Evolutionary conservation across 2,113 vertebrate genomes (phyloP).

Genomic region (Tetraodon nigroviridis): DNA sequence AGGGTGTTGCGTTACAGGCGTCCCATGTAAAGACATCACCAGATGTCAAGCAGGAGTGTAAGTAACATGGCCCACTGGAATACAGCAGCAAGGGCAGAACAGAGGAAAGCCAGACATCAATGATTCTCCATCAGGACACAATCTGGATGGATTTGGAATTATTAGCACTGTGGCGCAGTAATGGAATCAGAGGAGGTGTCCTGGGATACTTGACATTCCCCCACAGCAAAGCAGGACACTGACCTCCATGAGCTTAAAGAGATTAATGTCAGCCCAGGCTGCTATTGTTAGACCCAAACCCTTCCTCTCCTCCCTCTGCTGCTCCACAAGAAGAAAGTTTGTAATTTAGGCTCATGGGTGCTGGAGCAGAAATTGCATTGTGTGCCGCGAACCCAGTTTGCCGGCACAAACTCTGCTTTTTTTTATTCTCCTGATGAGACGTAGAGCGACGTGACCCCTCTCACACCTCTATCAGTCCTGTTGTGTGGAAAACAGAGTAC

Average conservation of each 20-base stretch:
- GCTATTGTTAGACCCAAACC: constrained; percentile 59
- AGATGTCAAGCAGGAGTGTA: constrained; percentile 64
- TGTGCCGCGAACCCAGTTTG: constrained; percentile 27
- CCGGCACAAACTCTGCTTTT: constrained; percentile 13
- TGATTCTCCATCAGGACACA: constrained; percentile 11
- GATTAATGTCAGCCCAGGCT: constrained; percentile 64
- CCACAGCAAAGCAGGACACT: constrained; percentile 49
- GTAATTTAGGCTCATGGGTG: constrained; percentile 56
- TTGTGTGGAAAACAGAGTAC: constrained; percentile 42
- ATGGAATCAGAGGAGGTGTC: constrained; percentile 58
- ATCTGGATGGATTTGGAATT: constrained; percentile 54
- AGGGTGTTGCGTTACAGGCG: constrained; percentile 63
- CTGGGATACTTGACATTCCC: constrained; percentile 63
- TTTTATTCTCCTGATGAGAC: constrained; percentile 38
- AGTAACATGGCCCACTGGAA: constrained; percentile 67
- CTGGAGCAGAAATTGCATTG: constrained; percentile 47
- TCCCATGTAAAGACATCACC: constrained; percentile 71
- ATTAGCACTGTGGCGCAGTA: constrained; percentile 44
- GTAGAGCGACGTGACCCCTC: constrained; percentile 37
- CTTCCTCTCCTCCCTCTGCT: constrained; percentile 10
- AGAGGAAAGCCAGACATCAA: constrained; percentile 22
- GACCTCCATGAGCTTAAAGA: constrained; percentile 65
- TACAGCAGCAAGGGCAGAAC: constrained; percentile 44
- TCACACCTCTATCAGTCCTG: constrained; percentile 43
- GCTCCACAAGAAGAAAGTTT: constrained; percentile 37